Percentiles rank a stretch among this genome's conserved stretches.
These are phyloP conservation scores for Perodicticus potto DNA, from an alignment of 2,797 vertebrate genomes.

Conservation along the genomic window DNA sequence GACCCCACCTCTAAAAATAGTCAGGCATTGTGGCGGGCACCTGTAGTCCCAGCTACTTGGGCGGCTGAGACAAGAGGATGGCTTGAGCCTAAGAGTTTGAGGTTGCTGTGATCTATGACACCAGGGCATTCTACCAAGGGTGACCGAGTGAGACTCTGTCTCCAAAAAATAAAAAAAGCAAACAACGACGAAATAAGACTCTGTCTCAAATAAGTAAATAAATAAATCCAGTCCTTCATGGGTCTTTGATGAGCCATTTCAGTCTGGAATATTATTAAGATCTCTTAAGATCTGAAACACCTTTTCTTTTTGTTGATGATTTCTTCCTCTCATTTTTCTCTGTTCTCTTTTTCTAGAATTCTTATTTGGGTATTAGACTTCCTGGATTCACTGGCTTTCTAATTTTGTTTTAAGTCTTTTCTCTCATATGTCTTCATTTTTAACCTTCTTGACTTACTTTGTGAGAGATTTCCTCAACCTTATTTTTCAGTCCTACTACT, in stretches of 20 bases:
- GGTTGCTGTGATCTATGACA: too few species aligned
- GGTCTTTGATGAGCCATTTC: not conserved
- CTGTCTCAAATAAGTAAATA: too few species aligned
- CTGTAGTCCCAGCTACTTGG: too few species aligned
- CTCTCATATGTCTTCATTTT: slow-evolving; percentile 17
- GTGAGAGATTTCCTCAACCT: not conserved
- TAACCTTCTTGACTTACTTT: not conserved
- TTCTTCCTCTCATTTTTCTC: not conserved
- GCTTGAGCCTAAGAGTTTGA: too few species aligned
- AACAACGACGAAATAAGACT: too few species aligned
- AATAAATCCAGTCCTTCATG: not conserved
- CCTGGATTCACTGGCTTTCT: not conserved
- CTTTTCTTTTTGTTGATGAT: not conserved
- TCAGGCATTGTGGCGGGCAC: too few species aligned
- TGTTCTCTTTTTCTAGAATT: not conserved
- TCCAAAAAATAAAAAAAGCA: too few species aligned
- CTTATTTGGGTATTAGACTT: not conserved
- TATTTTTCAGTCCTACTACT: not conserved
- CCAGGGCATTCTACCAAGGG: too few species aligned
- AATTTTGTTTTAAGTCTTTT: not conserved
- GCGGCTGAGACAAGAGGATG: too few species aligned
- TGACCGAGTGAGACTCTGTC: too few species aligned
- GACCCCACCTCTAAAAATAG: too few species aligned
- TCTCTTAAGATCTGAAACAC: not conserved
- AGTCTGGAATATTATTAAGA: not conserved